A percentile compares a stretch with the other conserved stretches of the same genome.
Conservation (phyloP, 2,888 invertebrate species). For the Nymphalis polychloros region DNA sequence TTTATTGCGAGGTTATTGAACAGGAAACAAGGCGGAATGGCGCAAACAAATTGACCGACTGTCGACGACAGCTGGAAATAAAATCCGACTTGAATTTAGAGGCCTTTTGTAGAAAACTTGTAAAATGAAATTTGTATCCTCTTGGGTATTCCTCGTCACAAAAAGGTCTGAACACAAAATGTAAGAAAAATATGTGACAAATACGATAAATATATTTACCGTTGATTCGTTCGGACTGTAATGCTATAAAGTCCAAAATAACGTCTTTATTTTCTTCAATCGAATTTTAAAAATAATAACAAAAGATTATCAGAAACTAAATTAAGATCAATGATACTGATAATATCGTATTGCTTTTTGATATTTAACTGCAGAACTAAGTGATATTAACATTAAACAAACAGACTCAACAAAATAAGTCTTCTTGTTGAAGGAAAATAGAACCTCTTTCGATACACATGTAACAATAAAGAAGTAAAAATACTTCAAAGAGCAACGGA, state of each 20-base stretch:
- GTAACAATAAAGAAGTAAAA: slow-evolving; percentile 8
- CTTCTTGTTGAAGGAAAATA: neutral
- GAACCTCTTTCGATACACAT: slow-evolving; percentile 7
- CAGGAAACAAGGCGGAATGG: slow-evolving; percentile 46
- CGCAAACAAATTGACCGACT: slow-evolving; percentile 50
- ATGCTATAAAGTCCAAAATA: neutral
- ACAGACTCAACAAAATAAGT: neutral
- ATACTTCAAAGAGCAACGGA: slow-evolving; percentile 11
- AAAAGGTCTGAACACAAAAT: slow-evolving; percentile 26
- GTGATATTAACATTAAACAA: no score
- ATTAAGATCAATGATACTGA: no score
- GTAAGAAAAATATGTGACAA: slow-evolving; percentile 19
- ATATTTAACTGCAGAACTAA: no score
- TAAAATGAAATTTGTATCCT: slow-evolving; percentile 36
- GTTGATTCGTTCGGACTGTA: neutral
- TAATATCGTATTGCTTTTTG: no score
- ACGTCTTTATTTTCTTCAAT: no score
- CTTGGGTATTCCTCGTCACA: slow-evolving; percentile 27
- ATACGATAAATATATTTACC: neutral
- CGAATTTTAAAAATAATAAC: no score
- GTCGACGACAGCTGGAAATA: slow-evolving; percentile 42
- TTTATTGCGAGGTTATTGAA: slow-evolving; percentile 44
- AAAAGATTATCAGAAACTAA: no score
- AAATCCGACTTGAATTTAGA: slow-evolving; percentile 47
- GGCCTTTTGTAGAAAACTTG: slow-evolving; percentile 32